Conservation (phyloP, 2,888 invertebrate genomes). For the Amiota mariae region DNA sequence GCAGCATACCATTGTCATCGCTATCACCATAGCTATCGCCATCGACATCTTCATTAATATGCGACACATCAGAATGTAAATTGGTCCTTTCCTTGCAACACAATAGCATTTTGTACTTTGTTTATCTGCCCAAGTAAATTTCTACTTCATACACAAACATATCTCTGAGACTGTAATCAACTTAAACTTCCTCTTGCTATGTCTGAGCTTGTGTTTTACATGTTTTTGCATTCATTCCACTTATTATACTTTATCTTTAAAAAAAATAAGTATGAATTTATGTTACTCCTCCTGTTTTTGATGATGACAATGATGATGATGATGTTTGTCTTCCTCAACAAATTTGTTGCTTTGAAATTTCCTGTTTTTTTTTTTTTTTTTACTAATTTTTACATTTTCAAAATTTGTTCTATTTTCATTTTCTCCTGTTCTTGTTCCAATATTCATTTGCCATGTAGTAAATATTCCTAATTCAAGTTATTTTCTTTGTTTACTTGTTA, state of each 20-base stretch:
- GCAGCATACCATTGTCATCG: neutral
- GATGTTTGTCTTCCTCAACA: constrained; percentile 67
- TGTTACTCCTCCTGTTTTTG: constrained; percentile 45
- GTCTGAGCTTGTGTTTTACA: constrained; percentile 38
- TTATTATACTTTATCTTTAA: constrained; percentile 24
- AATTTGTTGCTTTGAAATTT: constrained; percentile 62
- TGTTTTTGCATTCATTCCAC: neutral
- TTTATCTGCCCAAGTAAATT: neutral
- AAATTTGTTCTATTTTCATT: no score
- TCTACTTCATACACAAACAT: neutral
- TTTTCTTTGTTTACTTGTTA: no score
- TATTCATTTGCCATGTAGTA: no score
- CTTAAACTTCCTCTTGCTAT: neutral
- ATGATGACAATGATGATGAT: constrained; percentile 61
- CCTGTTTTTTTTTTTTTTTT: no score
- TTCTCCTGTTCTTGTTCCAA: no score
- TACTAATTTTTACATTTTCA: constrained; percentile 16
- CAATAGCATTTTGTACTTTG: constrained; percentile 5
- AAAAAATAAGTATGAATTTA: no score
- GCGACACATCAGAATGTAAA: constrained; percentile 44
- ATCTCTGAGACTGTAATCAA: neutral
- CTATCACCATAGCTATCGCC: constrained; percentile 1
- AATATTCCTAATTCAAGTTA: no score
- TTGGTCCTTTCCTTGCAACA: constrained; percentile 4
- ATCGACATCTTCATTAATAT: constrained; percentile 59